phyloP scores from a whole-genome alignment of 2,888 invertebrate genomes.

The Arge pagana region DNA sequence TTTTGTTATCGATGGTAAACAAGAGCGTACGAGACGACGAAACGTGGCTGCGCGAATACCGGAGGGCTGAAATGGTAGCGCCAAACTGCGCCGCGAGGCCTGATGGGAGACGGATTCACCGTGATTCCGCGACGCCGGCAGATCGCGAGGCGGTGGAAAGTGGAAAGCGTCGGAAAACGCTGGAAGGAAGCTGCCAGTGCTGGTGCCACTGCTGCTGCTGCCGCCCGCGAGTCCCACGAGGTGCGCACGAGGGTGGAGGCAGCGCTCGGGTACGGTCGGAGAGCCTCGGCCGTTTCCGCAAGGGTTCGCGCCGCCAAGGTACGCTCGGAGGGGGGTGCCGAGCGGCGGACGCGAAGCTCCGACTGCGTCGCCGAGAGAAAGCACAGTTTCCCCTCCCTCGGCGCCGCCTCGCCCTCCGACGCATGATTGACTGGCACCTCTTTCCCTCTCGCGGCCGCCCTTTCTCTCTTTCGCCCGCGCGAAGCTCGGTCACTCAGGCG shows the following conservation, averaged over 20 bases:
- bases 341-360: slow-evolving; percentile 8
- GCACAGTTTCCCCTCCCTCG: too few relatives aligned
- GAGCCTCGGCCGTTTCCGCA: slow-evolving; percentile 30
- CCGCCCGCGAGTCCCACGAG: slow-evolving; percentile 44
- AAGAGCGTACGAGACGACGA: too few relatives aligned
- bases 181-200: slow-evolving; percentile 23
- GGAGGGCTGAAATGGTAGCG: slow-evolving; percentile 19
- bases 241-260: slow-evolving; percentile 44
- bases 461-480: too few relatives aligned
- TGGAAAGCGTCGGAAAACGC: slow-evolving; percentile 18
- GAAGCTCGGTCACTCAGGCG: slow-evolving; percentile 54
- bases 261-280: slow-evolving; percentile 28
- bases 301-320: slow-evolving; percentile 5
- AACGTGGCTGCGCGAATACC: slow-evolving; percentile 11
- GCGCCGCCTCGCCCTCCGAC: too few relatives aligned
- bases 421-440: too few relatives aligned
- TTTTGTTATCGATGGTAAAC: too few relatives aligned
- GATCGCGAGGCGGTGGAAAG: slow-evolving; percentile 2
- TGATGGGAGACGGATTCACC: slow-evolving; percentile 3
- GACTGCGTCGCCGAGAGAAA: slow-evolving; percentile 39
- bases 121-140: neutral
- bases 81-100: slow-evolving; percentile 17
- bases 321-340: slow-evolving; percentile 1
- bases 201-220: too few relatives aligned
- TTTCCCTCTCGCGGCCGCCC: too few relatives aligned